A percentile compares a stretch with the other conserved stretches of the same genome.
Evolutionary conservation across 2,888 invertebrate genomes (phyloP).

Genomic region (Hoplodrina ambigua): DNA sequence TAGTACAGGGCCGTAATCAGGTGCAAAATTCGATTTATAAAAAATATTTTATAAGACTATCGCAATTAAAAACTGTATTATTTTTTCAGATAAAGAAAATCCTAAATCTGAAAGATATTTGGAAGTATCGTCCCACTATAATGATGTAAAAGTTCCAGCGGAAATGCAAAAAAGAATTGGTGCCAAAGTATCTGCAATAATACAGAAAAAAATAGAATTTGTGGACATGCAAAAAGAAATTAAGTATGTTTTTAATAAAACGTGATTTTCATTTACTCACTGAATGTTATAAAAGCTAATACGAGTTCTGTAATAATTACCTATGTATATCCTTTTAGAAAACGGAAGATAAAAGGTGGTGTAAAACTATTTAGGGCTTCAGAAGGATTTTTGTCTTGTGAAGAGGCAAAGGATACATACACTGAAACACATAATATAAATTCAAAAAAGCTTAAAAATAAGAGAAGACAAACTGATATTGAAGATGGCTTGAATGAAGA

Average conservation of each 20-base stretch:
- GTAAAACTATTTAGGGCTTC: constrained; percentile 87
- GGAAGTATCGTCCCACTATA: constrained; percentile 86
- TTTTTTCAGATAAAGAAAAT: constrained; percentile 60
- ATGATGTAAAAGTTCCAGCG: constrained; percentile 88
- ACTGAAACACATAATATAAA: constrained; percentile 78
- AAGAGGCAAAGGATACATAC: constrained; percentile 76
- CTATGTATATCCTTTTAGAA: constrained; percentile 66
- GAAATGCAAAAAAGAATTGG: constrained; percentile 88
- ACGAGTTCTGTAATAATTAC: background rate
- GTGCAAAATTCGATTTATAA: no score
- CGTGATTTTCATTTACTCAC: background rate
- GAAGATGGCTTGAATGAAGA: constrained; percentile 68
- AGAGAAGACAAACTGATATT: constrained; percentile 67
- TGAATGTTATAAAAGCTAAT: background rate
- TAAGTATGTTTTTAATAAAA: constrained; percentile 70
- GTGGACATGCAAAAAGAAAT: constrained; percentile 72
- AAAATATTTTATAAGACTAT: no score
- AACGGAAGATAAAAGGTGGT: constrained; percentile 82
- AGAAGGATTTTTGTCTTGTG: constrained; percentile 78
- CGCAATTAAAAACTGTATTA: no score
- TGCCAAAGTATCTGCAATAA: constrained; percentile 85
- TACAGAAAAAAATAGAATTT: constrained; percentile 85
- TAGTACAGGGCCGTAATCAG: constrained; percentile 40
- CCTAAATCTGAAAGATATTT: constrained; percentile 82
- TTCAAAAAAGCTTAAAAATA: constrained; percentile 76